A percentile compares a stretch with the other conserved stretches of the same genome.
phyloP scores from a whole-genome alignment of 2,797 vertebrate species.

The Orestias chungarensis region DNA sequence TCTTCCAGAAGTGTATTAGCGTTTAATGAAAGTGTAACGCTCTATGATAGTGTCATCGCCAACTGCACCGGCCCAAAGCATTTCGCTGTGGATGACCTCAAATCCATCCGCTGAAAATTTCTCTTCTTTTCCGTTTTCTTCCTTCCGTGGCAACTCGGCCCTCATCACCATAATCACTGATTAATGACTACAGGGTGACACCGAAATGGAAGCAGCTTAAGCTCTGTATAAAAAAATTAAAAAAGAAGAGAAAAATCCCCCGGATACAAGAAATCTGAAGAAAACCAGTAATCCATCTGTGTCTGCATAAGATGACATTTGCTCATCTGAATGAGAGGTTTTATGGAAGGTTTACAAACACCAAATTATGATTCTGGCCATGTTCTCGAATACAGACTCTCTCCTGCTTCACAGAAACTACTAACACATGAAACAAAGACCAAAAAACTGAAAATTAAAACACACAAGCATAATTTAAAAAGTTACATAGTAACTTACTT shows the following conservation, averaged over 20 bases:
- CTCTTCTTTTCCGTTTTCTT: slow-evolving; percentile 8
- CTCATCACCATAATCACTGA: slow-evolving; percentile 30
- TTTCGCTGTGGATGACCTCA: slow-evolving; percentile 34
- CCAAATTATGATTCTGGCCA: background rate
- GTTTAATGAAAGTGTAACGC: slow-evolving; percentile 15
- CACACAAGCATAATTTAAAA: background rate
- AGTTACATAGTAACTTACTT: background rate
- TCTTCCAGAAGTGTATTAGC: slow-evolving; percentile 20
- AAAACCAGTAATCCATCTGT: slow-evolving; percentile 18
- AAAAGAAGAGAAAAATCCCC: slow-evolving; percentile 2
- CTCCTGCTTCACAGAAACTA: background rate
- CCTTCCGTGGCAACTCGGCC: slow-evolving; percentile 11
- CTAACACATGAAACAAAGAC: background rate
- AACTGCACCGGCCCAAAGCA: slow-evolving; percentile 17
- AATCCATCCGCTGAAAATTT: slow-evolving; percentile 29
- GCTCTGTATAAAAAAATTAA: background rate
- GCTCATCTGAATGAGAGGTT: background rate
- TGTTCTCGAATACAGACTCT: background rate
- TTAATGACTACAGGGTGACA: slow-evolving; percentile 19
- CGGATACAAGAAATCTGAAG: slow-evolving; percentile 12
- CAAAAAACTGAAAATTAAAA: background rate
- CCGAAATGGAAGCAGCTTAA: slow-evolving; percentile 10
- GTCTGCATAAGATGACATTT: background rate
- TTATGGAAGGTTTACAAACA: slow-evolving; percentile 10
- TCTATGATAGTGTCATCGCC: slow-evolving; percentile 6